These are phyloP conservation scores for Phylloscopus trochiloides DNA, from an alignment of 2,113 vertebrate genomes.

Conservation along the genomic window DNA sequence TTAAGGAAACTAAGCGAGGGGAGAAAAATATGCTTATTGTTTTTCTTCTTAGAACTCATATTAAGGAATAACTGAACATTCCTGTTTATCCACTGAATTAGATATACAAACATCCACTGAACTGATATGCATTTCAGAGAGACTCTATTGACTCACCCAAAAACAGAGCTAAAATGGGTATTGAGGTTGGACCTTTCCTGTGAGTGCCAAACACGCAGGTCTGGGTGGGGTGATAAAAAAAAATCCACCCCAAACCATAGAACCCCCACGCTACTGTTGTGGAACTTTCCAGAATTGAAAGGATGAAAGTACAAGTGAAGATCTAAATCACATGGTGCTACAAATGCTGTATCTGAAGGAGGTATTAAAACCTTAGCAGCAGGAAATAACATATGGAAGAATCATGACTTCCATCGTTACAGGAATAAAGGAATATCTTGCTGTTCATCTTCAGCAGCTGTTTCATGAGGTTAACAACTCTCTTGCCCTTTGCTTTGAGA, in stretches of 20 bases:
- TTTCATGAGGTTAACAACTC: background rate
- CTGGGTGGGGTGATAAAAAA: background rate
- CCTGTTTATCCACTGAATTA: background rate
- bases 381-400: background rate
- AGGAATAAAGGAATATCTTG: background rate
- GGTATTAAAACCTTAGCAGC: background rate
- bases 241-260: background rate
- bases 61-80: background rate
- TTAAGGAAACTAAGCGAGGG: accelerated
- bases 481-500: background rate
- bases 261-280: accelerated
- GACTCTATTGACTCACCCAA: background rate
- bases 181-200: background rate
- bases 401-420: background rate
- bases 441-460: background rate
- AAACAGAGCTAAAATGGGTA: background rate
- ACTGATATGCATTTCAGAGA: background rate
- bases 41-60: background rate
- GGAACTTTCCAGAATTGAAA: background rate
- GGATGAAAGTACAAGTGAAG: background rate
- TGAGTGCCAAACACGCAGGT: background rate
- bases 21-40: background rate
- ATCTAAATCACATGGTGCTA: background rate
- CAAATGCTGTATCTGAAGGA: background rate
- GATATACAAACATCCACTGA: background rate